These are phyloP conservation scores for Neolamprologus devosi DNA, from an alignment of 2,113 vertebrate genomes.

Conservation along the genomic window DNA sequence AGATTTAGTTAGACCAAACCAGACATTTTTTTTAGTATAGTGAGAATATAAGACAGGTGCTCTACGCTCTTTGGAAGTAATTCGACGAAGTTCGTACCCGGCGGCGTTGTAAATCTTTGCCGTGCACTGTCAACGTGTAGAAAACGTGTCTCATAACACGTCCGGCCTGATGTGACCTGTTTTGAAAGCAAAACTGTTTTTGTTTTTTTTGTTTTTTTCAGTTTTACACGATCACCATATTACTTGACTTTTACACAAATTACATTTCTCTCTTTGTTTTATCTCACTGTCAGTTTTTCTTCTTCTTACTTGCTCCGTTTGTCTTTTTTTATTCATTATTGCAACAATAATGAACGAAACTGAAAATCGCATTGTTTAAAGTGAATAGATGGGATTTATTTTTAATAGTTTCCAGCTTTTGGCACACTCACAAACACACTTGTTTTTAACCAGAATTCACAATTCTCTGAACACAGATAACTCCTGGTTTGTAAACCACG, in stretches of 20 bases:
- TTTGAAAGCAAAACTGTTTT: not conserved
- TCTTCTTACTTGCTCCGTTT: not conserved
- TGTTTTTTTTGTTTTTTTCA: accelerated
- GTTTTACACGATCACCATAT: not conserved
- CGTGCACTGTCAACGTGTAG: not conserved
- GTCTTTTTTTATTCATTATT: not conserved
- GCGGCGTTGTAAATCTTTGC: not conserved
- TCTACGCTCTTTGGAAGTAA: not conserved
- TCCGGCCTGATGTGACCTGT: not conserved
- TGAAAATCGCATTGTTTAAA: not conserved
- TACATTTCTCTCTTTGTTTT: not conserved
- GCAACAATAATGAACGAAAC: not conserved
- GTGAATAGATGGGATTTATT: not conserved
- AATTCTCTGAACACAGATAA: not conserved
- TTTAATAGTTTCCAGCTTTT: not conserved
- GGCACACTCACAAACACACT: not conserved
- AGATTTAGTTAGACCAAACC: not conserved
- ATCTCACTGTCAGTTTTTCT: not conserved
- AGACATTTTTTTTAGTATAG: not conserved
- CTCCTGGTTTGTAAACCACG: not conserved
- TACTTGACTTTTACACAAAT: not conserved
- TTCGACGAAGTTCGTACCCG: not conserved
- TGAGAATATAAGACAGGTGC: not conserved
- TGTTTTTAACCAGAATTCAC: not conserved
- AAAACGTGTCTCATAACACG: not conserved